Evolutionary conservation across 2,113 vertebrate genomes (phyloP).

Genomic region (Mesitornis unicolor): DNA sequence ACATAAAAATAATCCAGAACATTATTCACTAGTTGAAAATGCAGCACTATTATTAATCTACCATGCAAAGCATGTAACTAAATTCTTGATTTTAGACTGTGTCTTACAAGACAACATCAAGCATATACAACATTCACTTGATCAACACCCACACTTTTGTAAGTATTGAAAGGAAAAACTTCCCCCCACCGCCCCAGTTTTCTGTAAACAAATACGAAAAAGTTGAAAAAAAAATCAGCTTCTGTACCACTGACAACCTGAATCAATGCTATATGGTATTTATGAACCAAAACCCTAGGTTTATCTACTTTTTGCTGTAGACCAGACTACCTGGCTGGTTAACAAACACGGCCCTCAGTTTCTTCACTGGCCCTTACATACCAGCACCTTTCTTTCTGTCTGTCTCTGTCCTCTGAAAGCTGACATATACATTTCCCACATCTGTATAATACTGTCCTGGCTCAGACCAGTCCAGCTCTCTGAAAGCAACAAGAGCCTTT

Average conservation of each 20-base stretch:
- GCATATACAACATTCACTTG: neutral
- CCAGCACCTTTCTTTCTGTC: neutral
- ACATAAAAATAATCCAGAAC: neutral
- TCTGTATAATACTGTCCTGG: neutral
- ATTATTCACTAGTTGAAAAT: neutral
- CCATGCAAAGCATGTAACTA: neutral
- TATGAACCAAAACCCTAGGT: neutral
- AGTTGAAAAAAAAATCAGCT: neutral
- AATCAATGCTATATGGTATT: neutral
- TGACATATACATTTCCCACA: neutral
- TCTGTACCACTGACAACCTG: neutral
- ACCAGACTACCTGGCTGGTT: neutral
- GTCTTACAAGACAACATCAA: neutral
- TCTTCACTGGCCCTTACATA: neutral
- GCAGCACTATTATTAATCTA: neutral
- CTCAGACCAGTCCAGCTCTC: neutral
- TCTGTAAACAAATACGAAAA: neutral
- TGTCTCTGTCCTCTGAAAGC: neutral
- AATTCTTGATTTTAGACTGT: neutral
- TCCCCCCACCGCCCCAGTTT: fast-evolving
- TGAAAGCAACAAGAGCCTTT: neutral
- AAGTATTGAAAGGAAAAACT: neutral
- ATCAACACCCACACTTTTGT: neutral
- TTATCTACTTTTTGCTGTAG: neutral
- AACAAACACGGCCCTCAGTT: neutral